Evolutionary conservation across 2,797 vertebrate species (phyloP), one percentile per base, ranked within the genome.

Genomic region (Sparidentex hasta): DNA sequence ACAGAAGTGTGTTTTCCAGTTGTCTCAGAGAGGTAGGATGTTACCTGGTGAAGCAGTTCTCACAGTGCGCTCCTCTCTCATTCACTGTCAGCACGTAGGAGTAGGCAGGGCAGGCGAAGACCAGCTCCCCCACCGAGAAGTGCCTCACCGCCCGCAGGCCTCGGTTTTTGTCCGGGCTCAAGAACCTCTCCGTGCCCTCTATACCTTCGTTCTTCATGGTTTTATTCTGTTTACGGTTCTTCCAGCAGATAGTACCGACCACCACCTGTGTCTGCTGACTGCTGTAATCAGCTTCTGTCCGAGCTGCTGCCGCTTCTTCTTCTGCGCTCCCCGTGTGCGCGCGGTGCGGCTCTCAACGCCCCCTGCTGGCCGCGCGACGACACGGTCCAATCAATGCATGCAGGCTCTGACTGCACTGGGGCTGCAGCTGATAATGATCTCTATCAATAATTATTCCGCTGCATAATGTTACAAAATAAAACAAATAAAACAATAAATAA

Each of bases 41-140:
- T 85, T 96, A 99, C 98, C 98, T 98, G 92, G 94, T 90, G 93
- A 99, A 99, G 96, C 98, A 99, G 92, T 93, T 72, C 38, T 99
- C 98, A 90, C 98, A 99, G 93, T 98, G 97, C 51, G 95, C 94
- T 58, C 96, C 97, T 57, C 98, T 94, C 92, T 99, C 98, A 76
- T 94, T 96, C 83, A 95, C 96, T 1, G 98, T 96, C 91, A 99
- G 91, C 85, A 99, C 98, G 88, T 89, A 96, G 71, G 95, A 93
- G 91, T 96, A 99, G 54, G 98, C 96, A 87, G 97, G 97, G 88
- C 98, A 99, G 76, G 95, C 92, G 90, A 98, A 96, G 65, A 99
- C 95, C 90, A 98, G 86, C 82, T 99, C 97, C 6, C 98, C 97
- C 80, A 96, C 90, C 17, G 81, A 86, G 88, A 97, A 98, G 78